phyloP scores from a whole-genome alignment of 2,797 vertebrate species.

The Rhinoraja longicauda region DNA sequence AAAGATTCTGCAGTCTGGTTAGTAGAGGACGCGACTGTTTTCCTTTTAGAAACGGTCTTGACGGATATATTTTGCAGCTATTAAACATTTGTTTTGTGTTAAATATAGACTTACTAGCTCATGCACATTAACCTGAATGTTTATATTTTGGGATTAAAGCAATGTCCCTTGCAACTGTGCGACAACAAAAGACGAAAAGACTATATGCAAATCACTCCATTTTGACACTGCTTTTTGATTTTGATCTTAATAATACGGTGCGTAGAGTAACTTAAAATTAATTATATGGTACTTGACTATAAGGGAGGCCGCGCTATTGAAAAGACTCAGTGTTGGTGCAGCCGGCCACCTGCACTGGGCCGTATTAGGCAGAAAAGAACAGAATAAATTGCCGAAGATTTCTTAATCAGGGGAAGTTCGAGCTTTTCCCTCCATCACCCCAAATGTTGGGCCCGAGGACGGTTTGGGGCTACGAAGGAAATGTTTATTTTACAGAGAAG shows the following conservation, averaged over 20 bases:
- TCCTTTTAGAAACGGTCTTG: not conserved
- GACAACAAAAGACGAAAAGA: conserved; percentile 52
- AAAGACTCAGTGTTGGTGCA: conserved; percentile 47
- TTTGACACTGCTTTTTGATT: conserved; percentile 49
- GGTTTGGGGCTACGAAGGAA: conserved; percentile 37
- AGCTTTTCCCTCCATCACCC: not conserved
- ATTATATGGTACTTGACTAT: conserved; percentile 55
- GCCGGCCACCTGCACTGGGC: conserved; percentile 56
- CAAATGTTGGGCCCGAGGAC: conserved; percentile 27
- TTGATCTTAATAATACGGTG: conserved; percentile 51
- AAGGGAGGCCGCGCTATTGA: conserved; percentile 48
- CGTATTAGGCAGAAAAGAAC: conserved; percentile 40
- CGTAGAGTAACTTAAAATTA: conserved; percentile 57
- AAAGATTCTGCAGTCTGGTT: not conserved
- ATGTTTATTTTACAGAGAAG: conserved; percentile 41
- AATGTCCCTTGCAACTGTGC: conserved; percentile 47
- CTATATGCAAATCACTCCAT: conserved; percentile 54
- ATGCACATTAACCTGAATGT: conserved; percentile 44
- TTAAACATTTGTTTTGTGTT: conserved; percentile 33
- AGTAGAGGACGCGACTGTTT: not conserved
- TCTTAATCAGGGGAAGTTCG: conserved; percentile 19
- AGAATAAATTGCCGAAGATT: not conserved
- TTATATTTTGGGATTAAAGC: conserved; percentile 53
- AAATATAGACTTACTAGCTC: conserved; percentile 46
- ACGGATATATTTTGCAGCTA: not conserved